Evolutionary conservation across 64 coral and sea anemone genomes (phyloP).

Genomic region (Cladopsammia gracilis): DNA sequence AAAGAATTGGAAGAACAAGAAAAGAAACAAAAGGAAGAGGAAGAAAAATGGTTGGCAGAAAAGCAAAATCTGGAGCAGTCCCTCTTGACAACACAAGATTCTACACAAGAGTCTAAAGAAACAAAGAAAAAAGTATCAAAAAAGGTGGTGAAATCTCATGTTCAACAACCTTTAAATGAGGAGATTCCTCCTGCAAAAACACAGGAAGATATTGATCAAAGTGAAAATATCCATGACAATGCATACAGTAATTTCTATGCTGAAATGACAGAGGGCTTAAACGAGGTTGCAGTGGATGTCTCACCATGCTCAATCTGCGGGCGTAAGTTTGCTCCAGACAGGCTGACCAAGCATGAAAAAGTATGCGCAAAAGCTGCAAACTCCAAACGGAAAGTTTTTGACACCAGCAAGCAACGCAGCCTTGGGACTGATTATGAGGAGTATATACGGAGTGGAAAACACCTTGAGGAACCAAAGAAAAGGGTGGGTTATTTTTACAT

Average conservation of each 20-base stretch:
- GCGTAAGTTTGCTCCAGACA: slow-evolving; percentile 87
- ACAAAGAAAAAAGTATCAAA: not conserved
- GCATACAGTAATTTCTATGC: slow-evolving; percentile 66
- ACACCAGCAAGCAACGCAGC: slow-evolving; percentile 77
- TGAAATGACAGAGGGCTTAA: slow-evolving; percentile 48
- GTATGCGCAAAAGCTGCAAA: slow-evolving; percentile 76
- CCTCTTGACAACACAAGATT: not conserved
- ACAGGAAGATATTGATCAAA: slow-evolving; percentile 30
- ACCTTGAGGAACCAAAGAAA: slow-evolving; percentile 80
- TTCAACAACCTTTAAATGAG: not conserved
- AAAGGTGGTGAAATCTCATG: not conserved
- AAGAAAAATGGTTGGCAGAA: slow-evolving; percentile 34
- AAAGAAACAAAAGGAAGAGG: slow-evolving; percentile 46
- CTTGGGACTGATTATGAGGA: slow-evolving; percentile 85
- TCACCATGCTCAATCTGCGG: slow-evolving; percentile 90
- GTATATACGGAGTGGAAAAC: slow-evolving; percentile 75
- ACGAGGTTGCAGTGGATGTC: slow-evolving; percentile 58
- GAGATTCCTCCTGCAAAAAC: not conserved
- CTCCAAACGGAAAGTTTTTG: slow-evolving; percentile 89
- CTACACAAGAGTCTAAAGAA: not conserved
- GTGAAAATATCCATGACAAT: slow-evolving; percentile 6
- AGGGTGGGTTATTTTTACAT: slow-evolving; percentile 38
- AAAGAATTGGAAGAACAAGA: slow-evolving; percentile 82
- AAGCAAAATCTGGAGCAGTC: slow-evolving; percentile 19
- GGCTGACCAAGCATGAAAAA: slow-evolving; percentile 85